These are phyloP conservation scores for Hormaphis cornu DNA, from an alignment of 1,140 invertebrate genomes.

Conservation along the genomic window DNA sequence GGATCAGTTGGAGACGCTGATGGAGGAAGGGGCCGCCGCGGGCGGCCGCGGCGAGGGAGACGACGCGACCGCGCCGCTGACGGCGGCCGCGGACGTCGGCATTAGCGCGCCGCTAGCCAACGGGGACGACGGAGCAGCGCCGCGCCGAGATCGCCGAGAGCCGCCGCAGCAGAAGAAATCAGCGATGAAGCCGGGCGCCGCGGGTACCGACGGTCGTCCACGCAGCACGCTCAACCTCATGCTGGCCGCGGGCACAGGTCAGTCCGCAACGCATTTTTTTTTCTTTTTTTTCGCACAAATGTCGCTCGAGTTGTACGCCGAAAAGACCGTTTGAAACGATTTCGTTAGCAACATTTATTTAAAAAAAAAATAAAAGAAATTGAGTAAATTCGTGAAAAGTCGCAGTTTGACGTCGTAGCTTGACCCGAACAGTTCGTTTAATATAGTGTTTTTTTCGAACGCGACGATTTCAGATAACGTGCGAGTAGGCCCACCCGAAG, in stretches of 20 bases:
- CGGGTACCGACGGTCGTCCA: not conserved
- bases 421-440: too few species aligned
- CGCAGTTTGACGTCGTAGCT: too few species aligned
- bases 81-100: not conserved
- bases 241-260: conserved; percentile 16
- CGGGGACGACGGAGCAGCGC: not conserved
- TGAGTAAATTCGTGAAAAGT: too few species aligned
- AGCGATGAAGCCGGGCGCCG: not conserved
- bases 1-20: conserved; percentile 19
- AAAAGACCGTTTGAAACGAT: too few species aligned
- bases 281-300: too few species aligned
- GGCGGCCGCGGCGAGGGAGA: not conserved
- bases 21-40: conserved; percentile 23
- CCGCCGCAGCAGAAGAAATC: not conserved
- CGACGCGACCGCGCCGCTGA: not conserved
- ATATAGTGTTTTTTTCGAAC: too few species aligned
- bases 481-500: too few species aligned
- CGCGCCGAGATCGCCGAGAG: not conserved
- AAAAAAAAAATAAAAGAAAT: too few species aligned
- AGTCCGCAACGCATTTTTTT: not conserved
- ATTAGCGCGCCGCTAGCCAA: conserved; percentile 3
- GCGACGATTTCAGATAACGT: too few species aligned
- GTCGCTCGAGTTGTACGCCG: too few species aligned
- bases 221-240: conserved; percentile 7
- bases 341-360: too few species aligned